Conservation (phyloP, 2,113 vertebrate species). For the Notothenia coriiceps region DNA sequence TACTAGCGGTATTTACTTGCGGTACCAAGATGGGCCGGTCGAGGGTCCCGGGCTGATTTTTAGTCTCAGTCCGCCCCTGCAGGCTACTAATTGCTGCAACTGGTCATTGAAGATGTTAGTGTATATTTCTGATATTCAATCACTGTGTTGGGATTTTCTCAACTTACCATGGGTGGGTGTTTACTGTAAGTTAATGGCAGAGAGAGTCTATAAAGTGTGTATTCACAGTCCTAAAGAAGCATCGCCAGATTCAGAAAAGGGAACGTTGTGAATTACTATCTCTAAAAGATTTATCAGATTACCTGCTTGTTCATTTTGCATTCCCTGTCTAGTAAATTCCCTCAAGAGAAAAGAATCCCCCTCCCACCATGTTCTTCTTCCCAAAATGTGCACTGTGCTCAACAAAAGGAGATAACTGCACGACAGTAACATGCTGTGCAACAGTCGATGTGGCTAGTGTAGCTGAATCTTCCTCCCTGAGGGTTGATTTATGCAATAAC, state of each 20-base stretch:
- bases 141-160: not conserved
- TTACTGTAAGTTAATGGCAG: not conserved
- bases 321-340: not conserved
- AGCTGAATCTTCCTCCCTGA: not conserved
- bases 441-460: not conserved
- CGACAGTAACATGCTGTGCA: slow-evolving; percentile 8
- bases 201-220: not conserved
- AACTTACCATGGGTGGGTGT: not conserved
- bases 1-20: no score
- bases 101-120: not conserved
- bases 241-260: not conserved
- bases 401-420: slow-evolving; percentile 24
- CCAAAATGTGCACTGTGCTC: not conserved
- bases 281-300: not conserved
- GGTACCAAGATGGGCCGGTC: no score
- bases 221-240: not conserved
- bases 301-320: slow-evolving; percentile 5
- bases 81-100: not conserved
- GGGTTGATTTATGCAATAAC: slow-evolving; percentile 19
- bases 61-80: no score
- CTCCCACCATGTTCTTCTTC: not conserved
- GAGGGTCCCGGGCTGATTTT: no score
- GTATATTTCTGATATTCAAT: not conserved
- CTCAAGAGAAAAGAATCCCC: slow-evolving; percentile 2
- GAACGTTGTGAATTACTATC: not conserved